These are phyloP conservation scores for Sycophila texana DNA, from an alignment of 2,888 invertebrate genomes.

Conservation along the genomic window DNA sequence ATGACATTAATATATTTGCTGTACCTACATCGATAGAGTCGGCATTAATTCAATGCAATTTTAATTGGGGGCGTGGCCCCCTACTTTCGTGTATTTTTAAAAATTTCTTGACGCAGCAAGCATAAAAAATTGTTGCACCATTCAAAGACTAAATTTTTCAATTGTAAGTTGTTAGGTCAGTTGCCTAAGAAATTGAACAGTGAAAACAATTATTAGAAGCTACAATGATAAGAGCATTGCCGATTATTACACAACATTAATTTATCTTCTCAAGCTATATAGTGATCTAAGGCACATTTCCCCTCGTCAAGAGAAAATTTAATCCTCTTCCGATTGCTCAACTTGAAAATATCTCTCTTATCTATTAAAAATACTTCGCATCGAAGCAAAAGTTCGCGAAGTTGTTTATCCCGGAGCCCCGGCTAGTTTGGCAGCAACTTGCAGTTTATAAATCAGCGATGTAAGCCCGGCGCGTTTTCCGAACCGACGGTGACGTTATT, in stretches of 20 bases:
- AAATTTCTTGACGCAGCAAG: too few relatives aligned
- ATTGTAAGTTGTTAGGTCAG: too few relatives aligned
- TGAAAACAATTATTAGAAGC: too few relatives aligned
- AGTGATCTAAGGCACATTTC: background rate
- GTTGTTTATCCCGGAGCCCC: slow-evolving; percentile 4
- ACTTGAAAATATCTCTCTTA: slow-evolving; percentile 6
- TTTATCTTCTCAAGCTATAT: background rate
- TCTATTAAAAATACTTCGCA: slow-evolving; percentile 1
- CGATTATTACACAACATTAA: background rate
- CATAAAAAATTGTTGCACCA: too few relatives aligned
- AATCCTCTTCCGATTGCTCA: background rate
- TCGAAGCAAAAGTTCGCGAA: background rate
- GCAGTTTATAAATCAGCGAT: slow-evolving; percentile 15
- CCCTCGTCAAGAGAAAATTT: background rate
- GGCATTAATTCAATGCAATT: too few relatives aligned
- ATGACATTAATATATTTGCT: too few relatives aligned
- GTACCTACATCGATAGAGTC: too few relatives aligned
- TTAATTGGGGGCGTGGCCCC: too few relatives aligned
- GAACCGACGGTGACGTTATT: background rate
- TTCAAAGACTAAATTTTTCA: too few relatives aligned
- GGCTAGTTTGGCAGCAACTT: background rate
- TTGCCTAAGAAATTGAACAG: too few relatives aligned
- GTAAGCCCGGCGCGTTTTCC: background rate
- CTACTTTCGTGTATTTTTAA: too few relatives aligned
- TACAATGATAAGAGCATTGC: too few relatives aligned